A percentile compares a stretch with the other conserved stretches of the same genome.
phyloP scores from a whole-genome alignment of 2,888 invertebrate species.

The Drosophila macrospina region DNA sequence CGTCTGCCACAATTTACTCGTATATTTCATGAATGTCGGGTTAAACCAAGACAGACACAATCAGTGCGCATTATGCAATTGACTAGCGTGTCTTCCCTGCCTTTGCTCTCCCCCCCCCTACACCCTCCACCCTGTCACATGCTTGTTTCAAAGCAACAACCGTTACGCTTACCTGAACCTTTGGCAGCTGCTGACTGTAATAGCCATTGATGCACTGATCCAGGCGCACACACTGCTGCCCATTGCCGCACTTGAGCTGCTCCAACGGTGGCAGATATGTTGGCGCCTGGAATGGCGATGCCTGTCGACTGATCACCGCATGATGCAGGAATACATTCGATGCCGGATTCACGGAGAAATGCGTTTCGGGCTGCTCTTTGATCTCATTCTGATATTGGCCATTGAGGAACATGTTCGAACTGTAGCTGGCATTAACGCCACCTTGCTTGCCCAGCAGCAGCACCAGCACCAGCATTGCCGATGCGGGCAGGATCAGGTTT shows the following conservation, averaged over 20 bases:
- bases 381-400: conserved; percentile 83
- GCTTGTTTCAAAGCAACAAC: background rate
- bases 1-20: conserved; percentile 53
- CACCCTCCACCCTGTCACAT: too few relatives aligned
- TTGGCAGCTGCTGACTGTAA: conserved; percentile 73
- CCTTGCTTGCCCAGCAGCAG: conserved; percentile 46
- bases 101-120: background rate
- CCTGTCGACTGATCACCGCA: conserved; percentile 83
- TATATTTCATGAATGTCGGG: conserved; percentile 49
- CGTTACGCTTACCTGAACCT: conserved; percentile 76
- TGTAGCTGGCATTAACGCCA: conserved; percentile 63
- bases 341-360: conserved; percentile 69
- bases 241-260: conserved; percentile 77
- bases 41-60: conserved; percentile 57
- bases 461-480: conserved; percentile 64
- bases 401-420: conserved; percentile 82
- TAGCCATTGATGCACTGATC: conserved; percentile 80
- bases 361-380: conserved; percentile 68
- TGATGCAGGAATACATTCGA: conserved; percentile 82
- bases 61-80: conserved; percentile 73
- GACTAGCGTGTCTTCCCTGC: background rate
- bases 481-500: conserved; percentile 50
- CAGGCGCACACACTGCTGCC: conserved; percentile 83
- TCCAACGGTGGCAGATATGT: conserved; percentile 82
- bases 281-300: conserved; percentile 82